Conservation (phyloP, 2,797 vertebrate genomes). For the Microctenopoma stevenorrisi region DNA sequence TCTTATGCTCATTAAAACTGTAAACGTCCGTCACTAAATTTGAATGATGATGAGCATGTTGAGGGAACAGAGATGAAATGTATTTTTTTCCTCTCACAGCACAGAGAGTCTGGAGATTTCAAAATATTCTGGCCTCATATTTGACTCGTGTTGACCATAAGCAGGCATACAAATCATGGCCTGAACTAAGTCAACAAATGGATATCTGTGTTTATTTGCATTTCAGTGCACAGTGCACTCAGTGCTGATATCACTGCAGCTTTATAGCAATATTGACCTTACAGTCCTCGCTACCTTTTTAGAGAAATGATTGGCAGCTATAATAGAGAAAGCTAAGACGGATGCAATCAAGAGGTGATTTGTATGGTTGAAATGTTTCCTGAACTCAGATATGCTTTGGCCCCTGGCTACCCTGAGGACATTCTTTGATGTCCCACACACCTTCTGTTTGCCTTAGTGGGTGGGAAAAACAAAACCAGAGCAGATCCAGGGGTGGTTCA, state of each 20-base stretch:
- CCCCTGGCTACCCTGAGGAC: conserved; percentile 52
- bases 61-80: conserved; percentile 52
- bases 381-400: conserved; percentile 50
- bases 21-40: conserved; percentile 71
- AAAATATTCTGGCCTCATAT: conserved; percentile 82
- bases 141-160: conserved; percentile 78
- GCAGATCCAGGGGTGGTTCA: conserved; percentile 43
- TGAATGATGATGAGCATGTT: conserved; percentile 59
- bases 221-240: conserved; percentile 45
- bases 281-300: conserved; percentile 16
- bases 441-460: conserved; percentile 69
- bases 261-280: conserved; percentile 23
- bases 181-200: conserved; percentile 77
- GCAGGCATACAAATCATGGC: conserved; percentile 71
- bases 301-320: conserved; percentile 33
- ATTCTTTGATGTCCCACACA: conserved; percentile 70
- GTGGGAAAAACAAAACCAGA: conserved; percentile 77
- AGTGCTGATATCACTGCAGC: conserved; percentile 31
- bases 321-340: conserved; percentile 17
- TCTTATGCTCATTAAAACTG: conserved; percentile 72
- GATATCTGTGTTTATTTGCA: conserved; percentile 69
- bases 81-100: conserved; percentile 77
- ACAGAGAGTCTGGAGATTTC: conserved; percentile 65
- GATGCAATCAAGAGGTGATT: conserved; percentile 51
- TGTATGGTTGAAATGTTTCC: conserved; percentile 48